These are phyloP conservation scores for Neotoxoptera formosana DNA, from an alignment of 1,140 invertebrate species.

Conservation along the genomic window DNA sequence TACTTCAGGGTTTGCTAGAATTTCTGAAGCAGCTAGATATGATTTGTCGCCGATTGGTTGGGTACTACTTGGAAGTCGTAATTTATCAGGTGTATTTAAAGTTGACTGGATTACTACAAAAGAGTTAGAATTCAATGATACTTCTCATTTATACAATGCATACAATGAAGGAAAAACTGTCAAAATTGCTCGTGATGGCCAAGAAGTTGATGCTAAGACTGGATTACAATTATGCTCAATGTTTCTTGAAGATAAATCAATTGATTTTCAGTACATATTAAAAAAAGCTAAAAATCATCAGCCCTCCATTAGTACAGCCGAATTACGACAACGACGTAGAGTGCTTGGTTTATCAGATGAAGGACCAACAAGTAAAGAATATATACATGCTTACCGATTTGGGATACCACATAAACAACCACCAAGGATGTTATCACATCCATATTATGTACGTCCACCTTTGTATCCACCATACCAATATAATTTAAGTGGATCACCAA, in stretches of 20 bases:
- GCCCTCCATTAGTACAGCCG: constrained; percentile 42
- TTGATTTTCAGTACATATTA: constrained; percentile 90
- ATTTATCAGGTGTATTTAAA: constrained; percentile 93
- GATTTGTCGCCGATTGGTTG: constrained; percentile 90
- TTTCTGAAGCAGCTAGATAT: constrained; percentile 85
- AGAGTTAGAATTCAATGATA: constrained; percentile 91
- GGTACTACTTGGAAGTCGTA: constrained; percentile 91
- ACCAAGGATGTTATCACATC: constrained; percentile 42
- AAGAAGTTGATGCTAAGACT: constrained; percentile 95
- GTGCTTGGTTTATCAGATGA: constrained; percentile 40
- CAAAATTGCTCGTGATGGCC: constrained; percentile 97
- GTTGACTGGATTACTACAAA: constrained; percentile 97
- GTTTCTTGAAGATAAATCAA: constrained; percentile 91
- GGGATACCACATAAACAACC: constrained; percentile 46
- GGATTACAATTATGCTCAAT: constrained; percentile 93
- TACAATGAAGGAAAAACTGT: constrained; percentile 99
- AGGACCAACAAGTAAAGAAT: constrained; percentile 15
- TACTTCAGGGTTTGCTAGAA: constrained; percentile 81
- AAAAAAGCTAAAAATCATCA: constrained; percentile 84
- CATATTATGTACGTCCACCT: constrained; percentile 53
- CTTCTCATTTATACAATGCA: constrained; percentile 92
- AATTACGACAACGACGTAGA: constrained; percentile 42
- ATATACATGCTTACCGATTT: constrained; percentile 41
- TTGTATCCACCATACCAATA: constrained; percentile 46
- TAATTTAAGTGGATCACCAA: constrained; percentile 37